Evolutionary conservation across 2,113 vertebrate genomes (phyloP).

Genomic region (Istiophorus platypterus): DNA sequence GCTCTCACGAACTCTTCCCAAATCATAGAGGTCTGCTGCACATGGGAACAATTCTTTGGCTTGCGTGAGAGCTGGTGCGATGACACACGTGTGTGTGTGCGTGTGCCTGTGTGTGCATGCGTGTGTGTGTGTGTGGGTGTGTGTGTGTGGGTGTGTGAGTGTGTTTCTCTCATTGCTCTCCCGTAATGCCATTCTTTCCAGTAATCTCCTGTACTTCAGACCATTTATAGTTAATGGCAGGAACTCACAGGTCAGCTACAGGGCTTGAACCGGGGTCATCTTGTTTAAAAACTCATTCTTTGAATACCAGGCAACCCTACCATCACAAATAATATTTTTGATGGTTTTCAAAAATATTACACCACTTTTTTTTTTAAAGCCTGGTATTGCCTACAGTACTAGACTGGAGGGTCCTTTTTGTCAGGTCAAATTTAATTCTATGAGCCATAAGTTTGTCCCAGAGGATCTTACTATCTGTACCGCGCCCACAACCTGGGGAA

Average conservation of each 20-base stretch:
- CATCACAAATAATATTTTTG: constrained; percentile 11
- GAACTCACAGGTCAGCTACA: background rate
- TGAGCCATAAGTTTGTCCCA: background rate
- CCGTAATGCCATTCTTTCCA: constrained; percentile 37
- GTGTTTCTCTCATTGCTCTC: constrained; percentile 39
- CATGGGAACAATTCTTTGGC: constrained; percentile 57
- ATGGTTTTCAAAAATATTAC: constrained; percentile 16
- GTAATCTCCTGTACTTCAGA: constrained; percentile 49
- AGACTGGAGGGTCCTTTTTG: background rate
- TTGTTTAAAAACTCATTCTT: background rate
- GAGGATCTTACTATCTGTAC: background rate
- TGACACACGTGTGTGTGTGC: constrained; percentile 21
- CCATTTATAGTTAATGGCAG: constrained; percentile 43
- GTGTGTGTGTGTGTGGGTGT: constrained; percentile 38
- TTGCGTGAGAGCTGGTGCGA: constrained; percentile 49
- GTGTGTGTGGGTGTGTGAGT: constrained; percentile 14
- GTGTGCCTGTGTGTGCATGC: no score
- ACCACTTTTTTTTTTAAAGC: no score
- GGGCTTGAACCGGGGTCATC: background rate
- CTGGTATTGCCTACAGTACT: background rate
- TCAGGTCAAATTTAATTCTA: background rate
- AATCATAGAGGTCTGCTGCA: constrained; percentile 57
- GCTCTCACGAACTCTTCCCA: constrained; percentile 60
- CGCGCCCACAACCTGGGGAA: background rate
- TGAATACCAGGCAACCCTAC: background rate